Evolutionary conservation across 1,140 invertebrate genomes (phyloP).

Genomic region (Arctopsyche grandis): DNA sequence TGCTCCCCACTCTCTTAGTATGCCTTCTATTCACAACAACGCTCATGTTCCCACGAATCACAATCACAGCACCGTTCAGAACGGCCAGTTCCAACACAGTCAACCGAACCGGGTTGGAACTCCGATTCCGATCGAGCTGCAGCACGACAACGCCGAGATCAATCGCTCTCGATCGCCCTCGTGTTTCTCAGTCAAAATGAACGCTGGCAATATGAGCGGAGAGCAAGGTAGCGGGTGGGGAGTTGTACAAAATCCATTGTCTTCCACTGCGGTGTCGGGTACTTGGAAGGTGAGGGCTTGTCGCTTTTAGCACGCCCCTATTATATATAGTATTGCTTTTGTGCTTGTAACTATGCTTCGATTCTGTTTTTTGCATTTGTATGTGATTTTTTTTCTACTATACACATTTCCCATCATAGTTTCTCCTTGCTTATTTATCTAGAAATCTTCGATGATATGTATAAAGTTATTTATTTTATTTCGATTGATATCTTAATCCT

Average conservation of each 20-base stretch:
- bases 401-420: no score
- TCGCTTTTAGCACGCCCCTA: conserved; percentile 32
- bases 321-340: conserved; percentile 12
- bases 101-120: conserved; percentile 41
- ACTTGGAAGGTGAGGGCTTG: conserved; percentile 66
- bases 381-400: no score
- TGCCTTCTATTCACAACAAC: conserved; percentile 49
- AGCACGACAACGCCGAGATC: conserved; percentile 37
- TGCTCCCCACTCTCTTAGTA: conserved; percentile 51
- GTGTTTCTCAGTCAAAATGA: conserved; percentile 66
- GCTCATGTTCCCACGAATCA: conserved; percentile 20
- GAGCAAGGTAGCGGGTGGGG: conserved; percentile 63
- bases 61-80: conserved; percentile 20
- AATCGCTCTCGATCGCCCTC: conserved; percentile 64
- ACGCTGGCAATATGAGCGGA: conserved; percentile 44
- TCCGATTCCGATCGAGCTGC: conserved; percentile 44
- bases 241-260: conserved; percentile 60
- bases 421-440: background rate
- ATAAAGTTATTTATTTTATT: no score
- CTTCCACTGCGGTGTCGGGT: conserved; percentile 54
- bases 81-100: conserved; percentile 16
- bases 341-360: conserved; percentile 11
- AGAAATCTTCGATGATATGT: no score
- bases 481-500: no score
- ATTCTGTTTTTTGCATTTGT: conserved; percentile 17